phyloP scores from a whole-genome alignment of 1,140 invertebrate genomes.

The Diachasmimorpha longicaudata region DNA sequence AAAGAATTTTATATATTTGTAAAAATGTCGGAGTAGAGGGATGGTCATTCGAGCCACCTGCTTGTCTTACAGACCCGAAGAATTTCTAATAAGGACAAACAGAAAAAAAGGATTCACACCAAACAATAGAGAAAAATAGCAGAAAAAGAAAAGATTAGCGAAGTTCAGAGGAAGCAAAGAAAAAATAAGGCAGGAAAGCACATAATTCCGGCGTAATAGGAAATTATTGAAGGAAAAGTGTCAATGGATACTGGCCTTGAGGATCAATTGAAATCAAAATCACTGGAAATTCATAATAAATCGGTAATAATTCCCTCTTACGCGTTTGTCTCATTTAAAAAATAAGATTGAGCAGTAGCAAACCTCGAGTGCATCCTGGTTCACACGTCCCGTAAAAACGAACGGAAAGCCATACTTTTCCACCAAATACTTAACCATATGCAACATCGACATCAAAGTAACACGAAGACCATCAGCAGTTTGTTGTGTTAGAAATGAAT shows the following conservation, averaged over 20 bases:
- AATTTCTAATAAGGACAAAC: background rate
- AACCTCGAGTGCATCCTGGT: constrained; percentile 25
- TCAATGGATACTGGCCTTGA: no score
- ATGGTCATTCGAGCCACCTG: background rate
- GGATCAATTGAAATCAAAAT: no score
- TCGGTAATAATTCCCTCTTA: background rate
- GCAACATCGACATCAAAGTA: constrained; percentile 7
- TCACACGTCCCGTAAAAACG: constrained; percentile 12
- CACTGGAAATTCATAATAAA: background rate
- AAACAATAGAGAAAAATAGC: background rate
- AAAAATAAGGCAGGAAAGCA: no score
- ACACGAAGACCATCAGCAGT: constrained; percentile 19
- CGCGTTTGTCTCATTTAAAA: background rate
- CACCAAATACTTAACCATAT: constrained; percentile 5
- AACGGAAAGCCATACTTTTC: constrained; percentile 10
- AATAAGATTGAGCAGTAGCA: background rate
- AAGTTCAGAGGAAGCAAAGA: background rate
- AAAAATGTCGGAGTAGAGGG: background rate
- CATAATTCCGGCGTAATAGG: no score
- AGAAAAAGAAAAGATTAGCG: no score
- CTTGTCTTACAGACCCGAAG: background rate
- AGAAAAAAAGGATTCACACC: background rate
- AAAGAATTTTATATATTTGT: background rate
- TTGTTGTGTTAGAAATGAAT: constrained; percentile 11
- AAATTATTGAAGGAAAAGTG: no score